These are phyloP conservation scores for Diploscapter pachys DNA, from an alignment of 1,140 invertebrate genomes.

Conservation along the genomic window DNA sequence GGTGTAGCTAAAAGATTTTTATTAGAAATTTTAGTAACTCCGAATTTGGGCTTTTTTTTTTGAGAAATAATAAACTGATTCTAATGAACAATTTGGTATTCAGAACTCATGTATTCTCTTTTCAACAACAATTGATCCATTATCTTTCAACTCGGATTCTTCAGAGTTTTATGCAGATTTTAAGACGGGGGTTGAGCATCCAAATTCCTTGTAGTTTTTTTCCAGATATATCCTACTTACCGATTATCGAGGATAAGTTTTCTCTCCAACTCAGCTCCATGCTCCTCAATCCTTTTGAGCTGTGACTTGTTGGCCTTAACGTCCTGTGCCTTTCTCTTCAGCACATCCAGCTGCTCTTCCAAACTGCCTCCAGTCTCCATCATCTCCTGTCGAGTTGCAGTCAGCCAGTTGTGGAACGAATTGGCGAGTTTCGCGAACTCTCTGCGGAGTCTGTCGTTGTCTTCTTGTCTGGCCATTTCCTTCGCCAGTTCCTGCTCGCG, in stretches of 20 bases:
- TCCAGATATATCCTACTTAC: not conserved
- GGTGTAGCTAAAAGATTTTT: constrained; percentile 72
- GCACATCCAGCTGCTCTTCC: constrained; percentile 93
- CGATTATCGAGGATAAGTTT: constrained; percentile 93
- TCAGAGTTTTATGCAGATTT: no score
- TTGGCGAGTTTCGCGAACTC: constrained; percentile 98
- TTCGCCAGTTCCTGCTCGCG: constrained; percentile 88
- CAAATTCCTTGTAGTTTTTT: no score
- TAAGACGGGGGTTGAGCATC: no score
- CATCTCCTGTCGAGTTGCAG: constrained; percentile 86
- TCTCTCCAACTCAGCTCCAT: constrained; percentile 91
- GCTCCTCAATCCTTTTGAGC: constrained; percentile 91
- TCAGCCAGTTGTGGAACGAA: constrained; percentile 96
- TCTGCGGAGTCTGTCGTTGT: constrained; percentile 94
- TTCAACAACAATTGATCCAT: no score
- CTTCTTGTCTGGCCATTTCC: constrained; percentile 93
- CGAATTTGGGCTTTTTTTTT: no score
- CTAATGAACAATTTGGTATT: no score
- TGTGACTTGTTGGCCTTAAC: constrained; percentile 84
- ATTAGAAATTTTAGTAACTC: not conserved
- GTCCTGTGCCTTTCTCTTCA: constrained; percentile 86
- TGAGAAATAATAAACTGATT: no score
- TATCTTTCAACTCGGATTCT: no score
- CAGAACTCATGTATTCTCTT: no score
- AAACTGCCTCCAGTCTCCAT: constrained; percentile 97